A percentile compares a stretch with the other conserved stretches of the same genome.
Conservation (phyloP, 1,140 invertebrate species). For the Tyrophagus putrescentiae region DNA sequence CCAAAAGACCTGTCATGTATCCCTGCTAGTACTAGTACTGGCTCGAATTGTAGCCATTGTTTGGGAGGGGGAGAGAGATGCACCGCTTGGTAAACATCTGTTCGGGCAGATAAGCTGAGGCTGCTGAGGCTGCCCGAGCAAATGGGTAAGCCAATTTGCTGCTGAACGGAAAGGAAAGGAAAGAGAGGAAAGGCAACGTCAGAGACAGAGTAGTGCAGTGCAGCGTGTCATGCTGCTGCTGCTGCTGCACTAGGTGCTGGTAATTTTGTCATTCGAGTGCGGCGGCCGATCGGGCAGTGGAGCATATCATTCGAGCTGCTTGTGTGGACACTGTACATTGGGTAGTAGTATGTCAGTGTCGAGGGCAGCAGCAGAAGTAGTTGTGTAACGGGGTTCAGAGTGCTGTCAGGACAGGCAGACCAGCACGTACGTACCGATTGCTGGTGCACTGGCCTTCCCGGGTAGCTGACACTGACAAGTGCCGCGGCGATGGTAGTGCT, state of each 20-base stretch:
- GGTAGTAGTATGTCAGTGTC: too few species aligned
- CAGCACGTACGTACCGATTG: too few species aligned
- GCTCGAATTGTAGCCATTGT: conserved; percentile 13
- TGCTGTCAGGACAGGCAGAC: too few species aligned
- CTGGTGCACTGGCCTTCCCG: too few species aligned
- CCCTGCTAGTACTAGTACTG: not conserved
- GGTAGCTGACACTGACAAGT: conserved; percentile 13
- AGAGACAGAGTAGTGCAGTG: conserved; percentile 1
- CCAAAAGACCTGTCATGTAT: conserved; percentile 15
- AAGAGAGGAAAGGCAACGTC: not conserved
- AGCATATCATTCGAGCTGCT: conserved; percentile 10
- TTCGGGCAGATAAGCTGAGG: conserved; percentile 8
- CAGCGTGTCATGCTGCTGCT: conserved; percentile 8
- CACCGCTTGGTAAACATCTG: conserved; percentile 7
- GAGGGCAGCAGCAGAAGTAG: too few species aligned
- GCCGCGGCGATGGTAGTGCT: too few species aligned
- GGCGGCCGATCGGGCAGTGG: not conserved
- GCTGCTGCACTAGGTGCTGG: not conserved
- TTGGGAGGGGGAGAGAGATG: not conserved
- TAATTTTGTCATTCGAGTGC: conserved; percentile 6
- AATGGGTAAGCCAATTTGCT: conserved; percentile 10
- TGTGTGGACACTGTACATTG: not conserved
- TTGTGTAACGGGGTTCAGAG: too few species aligned
- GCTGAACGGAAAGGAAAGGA: not conserved
- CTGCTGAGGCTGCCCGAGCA: not conserved